Evolutionary conservation across 2,113 vertebrate species (phyloP).

Genomic region (Hystrix cristata): DNA sequence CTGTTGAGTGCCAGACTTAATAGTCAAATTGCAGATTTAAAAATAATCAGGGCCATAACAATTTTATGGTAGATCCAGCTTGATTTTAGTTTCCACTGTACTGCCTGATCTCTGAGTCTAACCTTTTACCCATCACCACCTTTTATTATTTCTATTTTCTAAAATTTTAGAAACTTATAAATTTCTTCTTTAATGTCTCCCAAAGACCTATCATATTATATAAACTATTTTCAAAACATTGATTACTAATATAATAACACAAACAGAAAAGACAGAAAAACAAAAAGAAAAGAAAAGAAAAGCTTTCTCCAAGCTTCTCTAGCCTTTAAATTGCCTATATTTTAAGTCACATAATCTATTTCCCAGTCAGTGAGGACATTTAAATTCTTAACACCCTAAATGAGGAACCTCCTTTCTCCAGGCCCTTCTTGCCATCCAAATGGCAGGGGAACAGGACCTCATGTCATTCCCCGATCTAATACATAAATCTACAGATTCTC

Average conservation of each 20-base stretch:
- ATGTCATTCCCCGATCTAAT: not conserved
- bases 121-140: rapidly evolving
- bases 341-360: not conserved
- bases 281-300: not conserved
- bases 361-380: not conserved
- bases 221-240: not conserved
- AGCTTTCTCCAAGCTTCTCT: not conserved
- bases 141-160: not conserved
- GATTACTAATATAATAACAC: not conserved
- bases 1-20: not conserved
- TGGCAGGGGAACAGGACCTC: not conserved
- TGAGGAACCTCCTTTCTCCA: not conserved
- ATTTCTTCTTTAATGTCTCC: not conserved
- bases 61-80: not conserved
- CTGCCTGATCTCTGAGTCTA: not conserved
- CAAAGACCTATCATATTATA: not conserved
- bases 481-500: constrained; percentile 24
- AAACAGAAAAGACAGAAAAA: not conserved
- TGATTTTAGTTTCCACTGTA: not conserved
- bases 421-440: not conserved
- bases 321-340: not conserved
- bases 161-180: not conserved
- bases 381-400: not conserved
- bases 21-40: not conserved
- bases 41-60: not conserved